Evolutionary conservation across 1,140 invertebrate genomes (phyloP).

Genomic region (Drosophila serrata): DNA sequence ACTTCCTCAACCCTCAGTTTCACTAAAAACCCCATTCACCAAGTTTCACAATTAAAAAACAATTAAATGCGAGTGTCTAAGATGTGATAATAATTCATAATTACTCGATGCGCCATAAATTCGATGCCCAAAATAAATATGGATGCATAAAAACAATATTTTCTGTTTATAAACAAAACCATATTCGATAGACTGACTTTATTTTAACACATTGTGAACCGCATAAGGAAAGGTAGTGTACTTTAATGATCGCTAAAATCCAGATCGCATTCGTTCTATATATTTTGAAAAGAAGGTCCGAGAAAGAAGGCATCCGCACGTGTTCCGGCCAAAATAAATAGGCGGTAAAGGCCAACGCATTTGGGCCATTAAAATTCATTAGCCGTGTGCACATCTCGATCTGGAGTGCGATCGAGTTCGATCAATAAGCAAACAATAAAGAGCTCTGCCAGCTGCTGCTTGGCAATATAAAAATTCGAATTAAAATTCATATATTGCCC

Average conservation of each 20-base stretch:
- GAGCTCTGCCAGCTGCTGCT: slow-evolving; percentile 27
- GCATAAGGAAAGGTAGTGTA: slow-evolving; percentile 16
- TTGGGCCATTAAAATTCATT: slow-evolving; percentile 52
- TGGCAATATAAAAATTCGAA: slow-evolving; percentile 18
- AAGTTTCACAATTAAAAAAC: slow-evolving; percentile 18
- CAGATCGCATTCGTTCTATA: slow-evolving; percentile 22
- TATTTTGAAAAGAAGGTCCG: slow-evolving; percentile 9
- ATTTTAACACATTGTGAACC: slow-evolving; percentile 13
- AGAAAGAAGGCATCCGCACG: slow-evolving; percentile 19
- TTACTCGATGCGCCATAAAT: slow-evolving; percentile 1
- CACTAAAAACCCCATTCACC: neutral
- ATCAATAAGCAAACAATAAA: slow-evolving; percentile 57
- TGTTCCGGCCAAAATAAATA: slow-evolving; percentile 48
- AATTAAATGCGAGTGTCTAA: neutral
- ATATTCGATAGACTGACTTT: slow-evolving; percentile 12
- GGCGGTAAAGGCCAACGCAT: slow-evolving; percentile 23
- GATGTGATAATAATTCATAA: slow-evolving; percentile 31
- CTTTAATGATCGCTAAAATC: slow-evolving; percentile 18
- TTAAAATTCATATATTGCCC: slow-evolving; percentile 47
- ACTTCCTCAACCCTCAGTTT: neutral
- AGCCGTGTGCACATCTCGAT: slow-evolving; percentile 50
- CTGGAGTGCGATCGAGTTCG: slow-evolving; percentile 37
- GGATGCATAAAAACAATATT: slow-evolving; percentile 12
- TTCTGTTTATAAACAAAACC: slow-evolving; percentile 6
- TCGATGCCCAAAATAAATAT: slow-evolving; percentile 13